These are phyloP conservation scores for Nephrotoma flavescens DNA, from an alignment of 2,888 invertebrate genomes.

Conservation along the genomic window DNA sequence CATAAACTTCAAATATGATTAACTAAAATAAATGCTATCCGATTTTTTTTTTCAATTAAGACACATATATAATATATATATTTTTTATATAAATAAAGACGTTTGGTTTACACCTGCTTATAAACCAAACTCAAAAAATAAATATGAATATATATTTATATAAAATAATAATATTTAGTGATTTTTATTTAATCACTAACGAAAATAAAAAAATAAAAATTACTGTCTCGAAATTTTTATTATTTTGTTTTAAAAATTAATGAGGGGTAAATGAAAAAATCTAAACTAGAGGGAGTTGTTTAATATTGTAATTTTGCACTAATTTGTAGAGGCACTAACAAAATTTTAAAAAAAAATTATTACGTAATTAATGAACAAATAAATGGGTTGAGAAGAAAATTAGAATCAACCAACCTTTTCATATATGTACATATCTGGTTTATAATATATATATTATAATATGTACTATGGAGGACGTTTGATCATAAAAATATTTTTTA, in stretches of 20 bases:
- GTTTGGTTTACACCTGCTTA: slow-evolving; percentile 19
- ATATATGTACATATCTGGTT: not conserved
- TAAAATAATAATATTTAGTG: slow-evolving; percentile 7
- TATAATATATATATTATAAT: not conserved
- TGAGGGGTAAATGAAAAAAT: slow-evolving; percentile 13
- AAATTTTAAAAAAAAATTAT: not conserved
- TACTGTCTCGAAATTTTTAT: slow-evolving; percentile 12
- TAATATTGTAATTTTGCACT: not conserved
- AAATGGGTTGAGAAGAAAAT: not conserved
- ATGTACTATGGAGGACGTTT: not conserved
- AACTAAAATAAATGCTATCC: not conserved
- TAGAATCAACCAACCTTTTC: not conserved
- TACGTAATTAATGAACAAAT: not conserved
- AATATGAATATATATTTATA: slow-evolving; percentile 12
- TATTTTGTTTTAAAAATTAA: slow-evolving; percentile 15
- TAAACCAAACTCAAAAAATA: slow-evolving; percentile 16
- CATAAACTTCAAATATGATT: slow-evolving; percentile 4
- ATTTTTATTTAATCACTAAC: not conserved
- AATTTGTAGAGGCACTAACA: not conserved
- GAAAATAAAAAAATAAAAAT: not conserved
- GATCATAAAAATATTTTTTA: not conserved
- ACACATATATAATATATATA: not conserved
- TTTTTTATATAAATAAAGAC: slow-evolving; percentile 12
- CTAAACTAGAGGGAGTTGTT: not conserved
- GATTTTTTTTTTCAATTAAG: not conserved